Evolutionary conservation across 2,113 vertebrate species (phyloP).

Genomic region (Channa argus): DNA sequence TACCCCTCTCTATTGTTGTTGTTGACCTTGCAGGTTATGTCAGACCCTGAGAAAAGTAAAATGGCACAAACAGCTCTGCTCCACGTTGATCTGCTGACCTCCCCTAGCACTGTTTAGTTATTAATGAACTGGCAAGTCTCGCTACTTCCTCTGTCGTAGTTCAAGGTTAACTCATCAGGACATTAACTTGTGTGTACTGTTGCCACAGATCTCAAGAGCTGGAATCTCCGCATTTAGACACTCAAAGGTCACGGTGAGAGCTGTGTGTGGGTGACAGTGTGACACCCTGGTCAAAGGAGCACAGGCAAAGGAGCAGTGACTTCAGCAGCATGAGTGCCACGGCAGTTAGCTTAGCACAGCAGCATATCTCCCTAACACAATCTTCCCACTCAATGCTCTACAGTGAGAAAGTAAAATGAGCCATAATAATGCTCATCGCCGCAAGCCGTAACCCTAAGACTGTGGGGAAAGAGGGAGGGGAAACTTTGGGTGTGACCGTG

Average conservation of each 20-base stretch:
- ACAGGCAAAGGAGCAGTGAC: background rate
- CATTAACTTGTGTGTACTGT: slow-evolving; percentile 48
- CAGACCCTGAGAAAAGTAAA: slow-evolving; percentile 68
- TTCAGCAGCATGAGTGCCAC: background rate
- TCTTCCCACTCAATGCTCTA: slow-evolving; percentile 41
- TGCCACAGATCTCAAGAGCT: slow-evolving; percentile 12
- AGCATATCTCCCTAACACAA: slow-evolving; percentile 53
- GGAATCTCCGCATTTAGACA: slow-evolving; percentile 35
- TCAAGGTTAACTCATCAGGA: slow-evolving; percentile 63
- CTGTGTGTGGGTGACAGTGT: slow-evolving; percentile 29
- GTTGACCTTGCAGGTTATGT: slow-evolving; percentile 69
- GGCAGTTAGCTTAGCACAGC: slow-evolving; percentile 31
- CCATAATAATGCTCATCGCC: slow-evolving; percentile 59
- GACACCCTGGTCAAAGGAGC: slow-evolving; percentile 28
- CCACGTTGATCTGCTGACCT: slow-evolving; percentile 55
- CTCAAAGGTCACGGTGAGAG: slow-evolving; percentile 16
- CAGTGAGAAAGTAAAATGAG: slow-evolving; percentile 56
- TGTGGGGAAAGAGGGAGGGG: slow-evolving; percentile 64
- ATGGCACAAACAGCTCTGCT: slow-evolving; percentile 39
- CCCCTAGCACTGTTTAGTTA: slow-evolving; percentile 43
- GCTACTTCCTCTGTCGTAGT: slow-evolving; percentile 56
- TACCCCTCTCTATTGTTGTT: slow-evolving; percentile 70
- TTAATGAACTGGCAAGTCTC: slow-evolving; percentile 69
- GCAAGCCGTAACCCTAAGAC: slow-evolving; percentile 73
- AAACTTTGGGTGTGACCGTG: slow-evolving; percentile 80